phyloP scores from a whole-genome alignment of 37 sponge, comb jelly and placozoan species.

The Eunapius fragilis region DNA sequence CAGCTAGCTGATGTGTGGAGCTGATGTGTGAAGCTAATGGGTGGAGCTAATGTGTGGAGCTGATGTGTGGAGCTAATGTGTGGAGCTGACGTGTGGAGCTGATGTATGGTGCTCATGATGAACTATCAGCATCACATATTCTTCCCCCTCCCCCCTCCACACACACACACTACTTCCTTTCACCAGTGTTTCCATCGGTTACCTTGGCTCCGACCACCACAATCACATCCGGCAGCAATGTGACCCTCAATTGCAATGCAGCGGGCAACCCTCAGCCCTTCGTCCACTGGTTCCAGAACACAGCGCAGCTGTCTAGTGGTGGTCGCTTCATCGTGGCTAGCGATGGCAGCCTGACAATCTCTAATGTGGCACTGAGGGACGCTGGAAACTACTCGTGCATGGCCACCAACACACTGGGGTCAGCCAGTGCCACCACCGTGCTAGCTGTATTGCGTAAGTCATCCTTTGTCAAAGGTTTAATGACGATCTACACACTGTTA shows the following conservation, averaged over 20 bases:
- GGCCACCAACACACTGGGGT: conserved; percentile 30
- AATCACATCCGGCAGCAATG: conserved; percentile 12
- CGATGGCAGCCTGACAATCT: conserved; percentile 14
- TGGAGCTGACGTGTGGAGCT: no score
- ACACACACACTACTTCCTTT: background rate
- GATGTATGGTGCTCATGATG: no score
- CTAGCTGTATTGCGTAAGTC: conserved; percentile 47
- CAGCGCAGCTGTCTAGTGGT: background rate
- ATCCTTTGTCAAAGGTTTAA: background rate
- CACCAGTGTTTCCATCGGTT: conserved; percentile 51
- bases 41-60: no score
- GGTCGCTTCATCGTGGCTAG: background rate
- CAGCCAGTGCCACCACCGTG: conserved; percentile 13
- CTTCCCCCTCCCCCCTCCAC: no score
- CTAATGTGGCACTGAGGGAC: conserved; percentile 21
- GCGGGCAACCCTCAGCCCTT: conserved; percentile 54
- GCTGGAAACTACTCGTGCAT: conserved; percentile 53
- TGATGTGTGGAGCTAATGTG: no score
- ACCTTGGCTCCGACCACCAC: conserved; percentile 5
- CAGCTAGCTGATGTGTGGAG: no score
- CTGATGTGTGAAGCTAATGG: no score
- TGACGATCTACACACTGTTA: no score
- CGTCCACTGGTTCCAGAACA: conserved; percentile 54
- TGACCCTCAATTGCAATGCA: conserved; percentile 39
- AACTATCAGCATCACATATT: no score